Percentiles rank a stretch among this genome's conserved stretches.
These are phyloP conservation scores for Mercenaria mercenaria DNA, from an alignment of 1,140 invertebrate species.

Conservation along the genomic window DNA sequence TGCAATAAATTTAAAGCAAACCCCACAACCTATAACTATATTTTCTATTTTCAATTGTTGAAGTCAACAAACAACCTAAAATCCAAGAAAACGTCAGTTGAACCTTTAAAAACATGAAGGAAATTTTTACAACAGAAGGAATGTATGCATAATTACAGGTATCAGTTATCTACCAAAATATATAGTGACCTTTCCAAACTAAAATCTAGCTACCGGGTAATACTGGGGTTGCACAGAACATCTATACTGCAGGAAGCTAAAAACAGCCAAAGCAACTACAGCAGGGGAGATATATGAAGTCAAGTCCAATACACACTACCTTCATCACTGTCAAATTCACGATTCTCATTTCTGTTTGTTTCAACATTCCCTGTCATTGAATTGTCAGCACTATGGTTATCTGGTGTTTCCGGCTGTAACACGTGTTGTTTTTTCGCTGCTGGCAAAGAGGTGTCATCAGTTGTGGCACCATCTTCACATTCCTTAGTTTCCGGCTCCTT, in stretches of 20 bases:
- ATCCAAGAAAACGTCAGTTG: too few species aligned
- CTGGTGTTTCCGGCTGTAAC: not conserved
- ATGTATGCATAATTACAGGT: too few species aligned
- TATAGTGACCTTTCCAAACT: too few species aligned
- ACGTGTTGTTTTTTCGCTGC: not conserved
- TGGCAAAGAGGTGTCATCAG: not conserved
- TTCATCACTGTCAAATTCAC: not conserved
- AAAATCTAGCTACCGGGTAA: too few species aligned
- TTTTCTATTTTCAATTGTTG: too few species aligned
- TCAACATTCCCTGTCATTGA: too few species aligned
- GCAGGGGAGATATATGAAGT: not conserved
- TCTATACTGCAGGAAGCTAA: not conserved
- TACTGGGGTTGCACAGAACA: not conserved
- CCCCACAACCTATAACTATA: too few species aligned
- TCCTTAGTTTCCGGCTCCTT: not conserved
- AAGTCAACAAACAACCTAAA: too few species aligned
- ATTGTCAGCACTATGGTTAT: not conserved
- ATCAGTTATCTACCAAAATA: too few species aligned
- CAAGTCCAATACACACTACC: conserved; percentile 1
- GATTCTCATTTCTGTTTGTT: not conserved
- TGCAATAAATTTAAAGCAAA: too few species aligned
- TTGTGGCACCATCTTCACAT: not conserved
- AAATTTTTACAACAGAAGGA: too few species aligned
- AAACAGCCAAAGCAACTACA: not conserved
- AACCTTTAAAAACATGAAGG: too few species aligned